Conservation (phyloP, 2,888 invertebrate genomes). For the Chymomyza caudatula region DNA sequence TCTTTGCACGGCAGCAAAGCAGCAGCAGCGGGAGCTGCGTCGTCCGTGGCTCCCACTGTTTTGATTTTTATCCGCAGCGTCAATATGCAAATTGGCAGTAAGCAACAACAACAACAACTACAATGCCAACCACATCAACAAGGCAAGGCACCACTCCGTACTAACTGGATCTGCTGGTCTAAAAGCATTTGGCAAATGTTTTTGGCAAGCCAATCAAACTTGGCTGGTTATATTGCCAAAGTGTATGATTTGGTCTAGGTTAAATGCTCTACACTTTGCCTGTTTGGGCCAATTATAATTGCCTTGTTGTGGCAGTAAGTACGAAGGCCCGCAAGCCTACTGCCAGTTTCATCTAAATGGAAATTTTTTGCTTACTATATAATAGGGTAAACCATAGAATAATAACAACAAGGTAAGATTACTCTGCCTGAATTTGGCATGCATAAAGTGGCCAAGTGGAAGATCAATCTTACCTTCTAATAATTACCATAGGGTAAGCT, state of each 20-base stretch:
- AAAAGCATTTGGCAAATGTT: conserved; percentile 45
- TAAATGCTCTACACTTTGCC: conserved; percentile 37
- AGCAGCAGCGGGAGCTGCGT: conserved; percentile 22
- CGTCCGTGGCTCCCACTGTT: conserved; percentile 60
- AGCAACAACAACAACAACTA: conserved; percentile 2
- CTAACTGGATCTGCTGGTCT: conserved; percentile 15
- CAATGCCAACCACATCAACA: neutral
- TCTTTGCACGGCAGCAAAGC: neutral
- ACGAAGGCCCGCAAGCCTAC: neutral
- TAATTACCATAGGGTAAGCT: no score
- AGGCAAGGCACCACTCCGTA: neutral
- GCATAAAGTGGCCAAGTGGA: no score
- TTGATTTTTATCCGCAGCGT: conserved; percentile 72
- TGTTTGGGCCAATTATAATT: neutral
- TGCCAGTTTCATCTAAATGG: conserved; percentile 45
- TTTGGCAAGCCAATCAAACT: conserved; percentile 47
- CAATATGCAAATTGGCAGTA: conserved; percentile 64
- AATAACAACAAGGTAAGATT: no score
- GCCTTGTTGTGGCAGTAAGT: neutral
- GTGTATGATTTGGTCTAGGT: conserved; percentile 33
- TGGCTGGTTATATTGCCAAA: conserved; percentile 20
- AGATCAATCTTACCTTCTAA: no score
- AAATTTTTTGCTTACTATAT: conserved; percentile 42
- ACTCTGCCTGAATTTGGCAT: no score
- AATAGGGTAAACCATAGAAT: conserved; percentile 25